Conservation (phyloP, 2,113 vertebrate species). For the Brachyhypopomus occidentalis region DNA sequence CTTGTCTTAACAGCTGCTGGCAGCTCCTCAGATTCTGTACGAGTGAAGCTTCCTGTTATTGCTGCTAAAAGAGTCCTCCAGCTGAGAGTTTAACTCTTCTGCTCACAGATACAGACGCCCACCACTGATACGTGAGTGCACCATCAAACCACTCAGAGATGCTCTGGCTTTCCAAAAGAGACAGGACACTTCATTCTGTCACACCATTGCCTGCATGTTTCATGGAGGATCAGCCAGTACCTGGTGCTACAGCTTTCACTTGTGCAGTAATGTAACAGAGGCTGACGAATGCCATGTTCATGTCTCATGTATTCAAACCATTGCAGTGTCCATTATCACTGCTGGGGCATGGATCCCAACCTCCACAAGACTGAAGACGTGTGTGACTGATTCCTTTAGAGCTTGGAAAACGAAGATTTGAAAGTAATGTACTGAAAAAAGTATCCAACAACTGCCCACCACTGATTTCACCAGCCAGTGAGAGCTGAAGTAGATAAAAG, state of each 20-base stretch:
- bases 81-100: constrained; percentile 71
- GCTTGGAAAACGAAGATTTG: no score
- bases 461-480: no score
- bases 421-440: no score
- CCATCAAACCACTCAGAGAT: constrained; percentile 71
- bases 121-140: constrained; percentile 69
- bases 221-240: neutral
- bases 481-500: no score
- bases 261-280: neutral
- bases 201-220: constrained; percentile 23
- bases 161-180: constrained; percentile 60
- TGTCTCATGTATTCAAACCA: no score
- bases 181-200: constrained; percentile 64
- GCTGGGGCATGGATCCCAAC: no score
- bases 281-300: no score
- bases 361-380: no score
- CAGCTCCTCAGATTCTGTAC: constrained; percentile 54
- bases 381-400: no score
- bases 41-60: constrained; percentile 67
- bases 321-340: no score
- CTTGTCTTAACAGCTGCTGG: constrained; percentile 64
- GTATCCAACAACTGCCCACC: no score
- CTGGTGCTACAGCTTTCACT: neutral
- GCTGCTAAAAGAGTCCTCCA: constrained; percentile 69
- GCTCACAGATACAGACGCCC: constrained; percentile 64